Conservation (phyloP, 1,140 invertebrate genomes). For the Pteromalus puparum region DNA sequence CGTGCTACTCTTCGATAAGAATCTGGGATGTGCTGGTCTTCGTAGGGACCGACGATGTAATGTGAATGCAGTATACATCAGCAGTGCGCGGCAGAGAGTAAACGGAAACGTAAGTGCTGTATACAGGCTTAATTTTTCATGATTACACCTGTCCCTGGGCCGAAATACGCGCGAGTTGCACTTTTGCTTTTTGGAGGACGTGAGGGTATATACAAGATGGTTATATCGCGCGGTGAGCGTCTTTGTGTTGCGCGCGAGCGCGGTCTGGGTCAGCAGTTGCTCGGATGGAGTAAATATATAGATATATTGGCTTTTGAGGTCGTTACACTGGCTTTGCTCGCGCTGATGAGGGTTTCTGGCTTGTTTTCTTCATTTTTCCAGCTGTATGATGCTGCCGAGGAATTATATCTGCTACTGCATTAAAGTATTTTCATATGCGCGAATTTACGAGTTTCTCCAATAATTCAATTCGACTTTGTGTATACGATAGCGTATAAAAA, state of each 20-base stretch:
- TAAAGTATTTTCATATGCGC: background rate
- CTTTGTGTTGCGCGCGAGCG: background rate
- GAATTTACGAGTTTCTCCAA: background rate
- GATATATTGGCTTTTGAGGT: slow-evolving; percentile 1
- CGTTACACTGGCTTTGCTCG: slow-evolving; percentile 26
- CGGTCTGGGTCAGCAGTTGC: slow-evolving; percentile 1
- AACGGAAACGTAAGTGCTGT: background rate
- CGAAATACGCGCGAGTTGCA: slow-evolving; percentile 7
- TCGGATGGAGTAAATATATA: background rate
- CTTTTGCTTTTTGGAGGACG: background rate
- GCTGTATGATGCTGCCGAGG: background rate
- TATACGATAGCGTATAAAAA: background rate
- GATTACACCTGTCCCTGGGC: slow-evolving; percentile 23
- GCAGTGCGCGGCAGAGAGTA: no score
- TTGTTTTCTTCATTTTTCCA: background rate
- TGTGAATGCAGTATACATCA: no score
- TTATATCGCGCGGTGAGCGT: background rate
- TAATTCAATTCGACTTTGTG: background rate
- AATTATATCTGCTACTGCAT: background rate
- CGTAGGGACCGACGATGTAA: no score
- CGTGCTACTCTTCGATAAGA: no score
- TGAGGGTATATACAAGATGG: background rate
- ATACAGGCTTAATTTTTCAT: slow-evolving; percentile 34
- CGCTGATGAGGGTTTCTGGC: no score
- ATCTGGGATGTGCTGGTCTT: no score